Evolutionary conservation across 1,140 invertebrate species (phyloP).

Genomic region (Habropoda laboriosa): DNA sequence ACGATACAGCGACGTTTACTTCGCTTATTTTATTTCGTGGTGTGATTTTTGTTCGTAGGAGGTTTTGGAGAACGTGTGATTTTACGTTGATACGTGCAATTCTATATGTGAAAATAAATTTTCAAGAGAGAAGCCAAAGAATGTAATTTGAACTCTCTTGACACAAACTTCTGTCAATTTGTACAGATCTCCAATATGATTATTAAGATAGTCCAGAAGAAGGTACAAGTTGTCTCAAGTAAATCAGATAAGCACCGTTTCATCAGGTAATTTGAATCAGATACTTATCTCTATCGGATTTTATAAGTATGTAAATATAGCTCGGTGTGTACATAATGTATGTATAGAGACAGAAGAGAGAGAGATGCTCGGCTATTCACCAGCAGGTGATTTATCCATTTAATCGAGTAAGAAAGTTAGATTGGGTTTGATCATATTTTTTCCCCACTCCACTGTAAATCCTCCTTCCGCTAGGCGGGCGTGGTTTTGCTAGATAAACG

Average conservation of each 20-base stretch:
- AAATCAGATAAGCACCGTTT: conserved; percentile 17
- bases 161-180: not conserved
- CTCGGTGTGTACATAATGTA: no score
- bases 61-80: no score
- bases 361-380: not conserved
- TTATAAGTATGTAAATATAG: conserved; percentile 18
- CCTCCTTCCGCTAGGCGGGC: not conserved
- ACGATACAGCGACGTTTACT: no score
- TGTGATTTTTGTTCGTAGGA: no score
- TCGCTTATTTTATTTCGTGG: no score
- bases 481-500: conserved; percentile 35
- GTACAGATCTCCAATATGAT: not conserved
- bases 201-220: no score
- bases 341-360: not conserved
- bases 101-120: no score
- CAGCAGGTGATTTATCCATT: conserved; percentile 25
- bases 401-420: conserved; percentile 31
- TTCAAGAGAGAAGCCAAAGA: no score
- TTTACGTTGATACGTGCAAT: no score
- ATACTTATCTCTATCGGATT: not conserved
- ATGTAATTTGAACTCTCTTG: no score
- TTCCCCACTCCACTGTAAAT: not conserved
- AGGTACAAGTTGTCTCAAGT: not conserved
- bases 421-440: conserved; percentile 35
- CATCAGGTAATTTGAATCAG: not conserved